Conservation (phyloP, 2,113 vertebrate genomes). For the Melanotaenia duboulayi region DNA sequence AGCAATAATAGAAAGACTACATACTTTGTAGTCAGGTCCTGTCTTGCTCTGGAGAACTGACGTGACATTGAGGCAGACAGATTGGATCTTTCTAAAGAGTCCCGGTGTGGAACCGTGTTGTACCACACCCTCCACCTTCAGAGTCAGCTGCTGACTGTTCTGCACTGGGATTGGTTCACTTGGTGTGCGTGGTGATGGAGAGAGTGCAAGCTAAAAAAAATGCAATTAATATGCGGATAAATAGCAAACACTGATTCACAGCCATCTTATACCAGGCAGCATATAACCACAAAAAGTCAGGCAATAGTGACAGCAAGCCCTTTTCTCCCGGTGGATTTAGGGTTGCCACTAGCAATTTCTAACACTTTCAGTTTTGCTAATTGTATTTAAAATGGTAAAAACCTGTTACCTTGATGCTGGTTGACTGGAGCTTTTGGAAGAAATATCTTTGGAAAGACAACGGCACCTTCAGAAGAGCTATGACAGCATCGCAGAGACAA, state of each 20-base stretch:
- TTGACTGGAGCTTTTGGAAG: conserved; percentile 98
- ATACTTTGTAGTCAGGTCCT: conserved; percentile 89
- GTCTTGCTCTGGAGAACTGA: conserved; percentile 93
- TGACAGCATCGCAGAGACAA: conserved; percentile 93
- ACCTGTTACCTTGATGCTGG: conserved; percentile 93
- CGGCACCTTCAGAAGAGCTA: conserved; percentile 94
- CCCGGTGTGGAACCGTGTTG: conserved; percentile 95
- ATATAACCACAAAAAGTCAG: no score
- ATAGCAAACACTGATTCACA: background rate
- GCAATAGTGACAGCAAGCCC: no score
- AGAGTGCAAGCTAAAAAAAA: conserved; percentile 89
- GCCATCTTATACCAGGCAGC: no score
- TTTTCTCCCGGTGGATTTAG: no score
- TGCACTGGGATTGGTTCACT: conserved; percentile 95
- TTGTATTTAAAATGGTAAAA: conserved; percentile 3
- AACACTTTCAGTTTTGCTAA: background rate
- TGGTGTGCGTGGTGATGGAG: conserved; percentile 93
- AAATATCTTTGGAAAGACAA: conserved; percentile 98
- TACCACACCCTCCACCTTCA: conserved; percentile 97
- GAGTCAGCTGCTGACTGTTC: conserved; percentile 92
- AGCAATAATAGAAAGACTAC: background rate
- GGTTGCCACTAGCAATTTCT: no score
- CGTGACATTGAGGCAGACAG: conserved; percentile 93
- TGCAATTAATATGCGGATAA: background rate
- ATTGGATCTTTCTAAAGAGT: conserved; percentile 96